Base-by-base conservation (phyloP, 2,113 vertebrate species). In the Chiloscyllium plagiosum region DNA sequence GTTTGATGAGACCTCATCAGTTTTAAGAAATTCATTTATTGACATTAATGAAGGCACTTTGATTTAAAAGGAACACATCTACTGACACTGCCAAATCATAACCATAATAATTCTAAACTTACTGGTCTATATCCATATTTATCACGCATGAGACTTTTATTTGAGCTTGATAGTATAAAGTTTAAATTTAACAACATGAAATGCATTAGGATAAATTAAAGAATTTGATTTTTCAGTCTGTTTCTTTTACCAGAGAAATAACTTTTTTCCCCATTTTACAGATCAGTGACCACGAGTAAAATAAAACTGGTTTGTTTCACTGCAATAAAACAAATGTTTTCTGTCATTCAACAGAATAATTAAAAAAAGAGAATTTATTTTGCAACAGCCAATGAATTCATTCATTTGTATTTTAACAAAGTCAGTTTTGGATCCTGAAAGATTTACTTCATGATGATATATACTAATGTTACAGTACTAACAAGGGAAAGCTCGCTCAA, bases 111-210 rank as follows among this genome's bases (percentile, higher is more conserved):
- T 37, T 4, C 2, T 37, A 80, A 80, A 80, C n/a, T 83, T 83
- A 20, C 37, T 83, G 17, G 37, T 42, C 42, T 42, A 83, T 42
- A 69, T 22, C 20, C 66, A 94, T 47, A 94, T 24, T 52, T 33
- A 52, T 13, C 24, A 5, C 47, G 37, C 68, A 47, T 47, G 69
- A 72, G 22, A 72, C 47, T 72, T 95, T 95, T 94, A 94, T 37
- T 29, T 95, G 68, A 50, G 6, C 13, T 50, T 95, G 22, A 24
- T 42, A 47, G 2, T 70, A 95, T 6, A 50, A 72, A 72, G 22
- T 95, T 69, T 6, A 50, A 47, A 95, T 50, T 72, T 95, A 95
- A 72, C 50, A 95, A 50, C 26, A 22, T 72, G n/a, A 95, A 95
- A 29, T 50, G 68, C 29, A 70, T 70, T 61, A 70, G 70, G 1